Evolutionary conservation across 92 coral and sea anemone species (phyloP), one percentile per base, ranked within the genome.

Genomic region (Palythoa grandiflora): DNA sequence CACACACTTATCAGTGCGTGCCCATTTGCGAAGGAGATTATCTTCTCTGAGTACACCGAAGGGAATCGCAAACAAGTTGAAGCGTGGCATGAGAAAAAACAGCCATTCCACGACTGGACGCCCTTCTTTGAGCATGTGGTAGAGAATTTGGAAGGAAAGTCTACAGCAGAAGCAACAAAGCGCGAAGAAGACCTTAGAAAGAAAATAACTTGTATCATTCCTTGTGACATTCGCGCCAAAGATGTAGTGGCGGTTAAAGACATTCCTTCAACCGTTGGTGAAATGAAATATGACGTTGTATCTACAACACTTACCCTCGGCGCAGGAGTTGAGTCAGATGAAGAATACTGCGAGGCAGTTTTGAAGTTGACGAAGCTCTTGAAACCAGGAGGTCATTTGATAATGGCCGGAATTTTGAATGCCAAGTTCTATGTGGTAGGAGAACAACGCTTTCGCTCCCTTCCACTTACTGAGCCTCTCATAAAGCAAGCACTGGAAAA

Each of bases 41-140:
- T 86, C 47, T 88, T 88, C 78, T 73, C 91, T 51, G 94, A 91
- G 75, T 91, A 88, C 89, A 38, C 84, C 1, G 61, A 75, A 59
- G 19, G 80, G 10, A 91, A 88, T 55, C 87, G 94, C 17, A 52
- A 84, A 60, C 87, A 88, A 17, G 87, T 88, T 54, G 83, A 68
- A 55, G 83, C 78, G 1, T 91, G 94, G 94, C 48, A 73, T 2
- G 68, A 81, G 21, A 81, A 86, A 53, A 35, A 79, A 37, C 75
- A 91, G 16, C 66, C 66, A 11, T 59, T 59, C 66, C 66, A 59
- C 2, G 66, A 59, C 66, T 59, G 66, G 66, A 55, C 74, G 57
- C 75, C 91, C 17, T 38, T 88, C 21, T 68, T 91, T 39, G 86
- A 91, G 44, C 59, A 75, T 52, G 84, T 90, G 37, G 87, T 91